Base-by-base conservation (phyloP, 2,888 invertebrate genomes). In the Anagyrus pseudococci region DNA sequence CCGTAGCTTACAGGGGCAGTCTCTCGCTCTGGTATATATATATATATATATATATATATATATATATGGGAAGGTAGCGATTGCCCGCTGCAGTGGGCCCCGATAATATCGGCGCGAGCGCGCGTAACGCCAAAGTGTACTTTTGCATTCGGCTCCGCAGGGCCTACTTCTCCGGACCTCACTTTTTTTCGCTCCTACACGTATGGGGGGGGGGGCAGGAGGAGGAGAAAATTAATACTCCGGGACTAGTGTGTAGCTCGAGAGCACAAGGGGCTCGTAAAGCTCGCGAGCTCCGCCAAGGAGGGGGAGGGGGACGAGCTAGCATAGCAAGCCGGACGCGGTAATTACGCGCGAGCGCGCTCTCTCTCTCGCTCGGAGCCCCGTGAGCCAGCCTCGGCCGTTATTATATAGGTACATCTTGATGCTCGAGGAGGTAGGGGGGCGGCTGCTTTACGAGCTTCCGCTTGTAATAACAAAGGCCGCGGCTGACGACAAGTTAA, bases 211-310 rank as follows among this genome's bases (percentile, higher is more conserved):
- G 29, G 19, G 4, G 68, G 33, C 44, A 55, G 37, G 19, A 17
- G 8, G 29, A 19, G 4, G 68, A 46, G 55, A 55, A 55, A 55
- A 55, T 55, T 55, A 55, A 55, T 55, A 55, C 37, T n/a, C 55
- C 20, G 7, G 20, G 47, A 15, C 8, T 25, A 23, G 25, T 13
- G 41, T 25, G 15, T 15, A 0, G 6, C 29, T 29, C 6, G 29
- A 8, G 44, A 8, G 44, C 8, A 44, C 2, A 19, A 44, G 47
- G 25, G 8, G 71, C 71, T 72, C 75, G 74, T 78, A 78, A 78
- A 77, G 77, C 75, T 77, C 77, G 73, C 72, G 72, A 68, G 73
- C 74, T 75, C 77, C 75, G 76, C 6, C 10, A 29, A 29, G 29
- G 29, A 29, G 29, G 29, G 10, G 29, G 29, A 29, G 29, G 29